A percentile compares a stretch with the other conserved stretches of the same genome.
Conservation (phyloP, 2,888 invertebrate species). For the Pollenia griseotomentosa region DNA sequence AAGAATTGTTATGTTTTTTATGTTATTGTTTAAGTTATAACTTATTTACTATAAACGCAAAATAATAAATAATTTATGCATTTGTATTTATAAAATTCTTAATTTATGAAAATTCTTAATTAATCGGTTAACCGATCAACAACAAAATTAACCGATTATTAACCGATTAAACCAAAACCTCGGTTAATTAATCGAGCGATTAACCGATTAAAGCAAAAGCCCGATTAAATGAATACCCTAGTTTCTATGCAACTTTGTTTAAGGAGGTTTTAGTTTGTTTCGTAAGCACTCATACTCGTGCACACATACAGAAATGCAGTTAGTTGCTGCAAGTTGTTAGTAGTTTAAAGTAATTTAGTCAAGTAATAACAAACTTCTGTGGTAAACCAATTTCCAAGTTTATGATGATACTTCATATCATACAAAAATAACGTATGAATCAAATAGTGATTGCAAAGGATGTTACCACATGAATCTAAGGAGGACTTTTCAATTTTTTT, state of each 20-base stretch:
- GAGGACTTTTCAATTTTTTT: not conserved
- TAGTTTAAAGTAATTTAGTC: constrained; percentile 68
- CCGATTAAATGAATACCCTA: too few relatives aligned
- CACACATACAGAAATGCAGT: not conserved
- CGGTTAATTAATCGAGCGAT: too few relatives aligned
- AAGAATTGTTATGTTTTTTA: too few relatives aligned
- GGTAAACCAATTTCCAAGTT: constrained; percentile 72
- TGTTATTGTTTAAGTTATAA: too few relatives aligned
- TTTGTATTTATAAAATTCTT: too few relatives aligned
- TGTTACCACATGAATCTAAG: not conserved
- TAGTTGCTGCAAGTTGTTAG: constrained; percentile 47
- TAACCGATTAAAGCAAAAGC: too few relatives aligned
- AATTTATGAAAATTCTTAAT: too few relatives aligned
- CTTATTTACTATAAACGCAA: too few relatives aligned
- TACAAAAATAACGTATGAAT: constrained; percentile 53
- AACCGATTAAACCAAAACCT: too few relatives aligned
- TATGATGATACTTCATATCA: constrained; percentile 71
- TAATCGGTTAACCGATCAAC: too few relatives aligned
- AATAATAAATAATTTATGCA: too few relatives aligned
- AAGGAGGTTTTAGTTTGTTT: constrained; percentile 20
- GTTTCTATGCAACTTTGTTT: constrained; percentile 43
- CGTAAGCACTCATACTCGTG: not conserved
- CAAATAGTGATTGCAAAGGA: constrained; percentile 27
- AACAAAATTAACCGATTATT: too few relatives aligned
- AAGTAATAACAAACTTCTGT: constrained; percentile 74